A percentile compares a stretch with the other conserved stretches of the same genome.
phyloP scores from a whole-genome alignment of 2,113 vertebrate species.

The Clinocottus analis region DNA sequence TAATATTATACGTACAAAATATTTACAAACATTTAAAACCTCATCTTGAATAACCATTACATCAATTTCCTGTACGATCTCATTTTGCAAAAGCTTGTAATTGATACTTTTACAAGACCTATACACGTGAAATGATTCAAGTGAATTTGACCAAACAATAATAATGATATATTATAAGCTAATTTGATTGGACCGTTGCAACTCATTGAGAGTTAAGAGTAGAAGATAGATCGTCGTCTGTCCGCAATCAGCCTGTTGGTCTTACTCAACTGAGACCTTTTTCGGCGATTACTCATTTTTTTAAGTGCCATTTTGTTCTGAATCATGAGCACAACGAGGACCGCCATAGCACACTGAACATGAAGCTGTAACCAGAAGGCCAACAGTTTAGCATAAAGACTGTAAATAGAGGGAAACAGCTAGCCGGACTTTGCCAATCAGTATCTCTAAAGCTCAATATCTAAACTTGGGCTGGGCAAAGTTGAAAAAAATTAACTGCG shows the following conservation, averaged over 20 bases:
- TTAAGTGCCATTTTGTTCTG: too few relatives aligned
- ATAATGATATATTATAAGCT: background rate
- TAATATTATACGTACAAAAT: background rate
- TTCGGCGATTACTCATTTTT: too few relatives aligned
- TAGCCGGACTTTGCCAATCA: background rate
- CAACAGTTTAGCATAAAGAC: background rate
- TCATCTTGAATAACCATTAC: background rate
- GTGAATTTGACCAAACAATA: background rate
- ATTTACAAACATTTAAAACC: background rate
- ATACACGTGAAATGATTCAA: background rate
- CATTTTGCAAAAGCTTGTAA: background rate
- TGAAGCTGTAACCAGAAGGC: background rate
- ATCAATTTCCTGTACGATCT: background rate
- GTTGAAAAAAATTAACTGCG: too few relatives aligned
- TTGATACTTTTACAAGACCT: background rate
- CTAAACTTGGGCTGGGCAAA: too few relatives aligned
- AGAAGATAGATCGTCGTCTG: background rate
- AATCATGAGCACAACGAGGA: too few relatives aligned
- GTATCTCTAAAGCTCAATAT: background rate
- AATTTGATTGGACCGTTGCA: background rate
- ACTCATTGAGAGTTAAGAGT: background rate
- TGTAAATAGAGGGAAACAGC: background rate
- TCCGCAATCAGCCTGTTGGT: too few relatives aligned
- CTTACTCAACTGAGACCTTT: too few relatives aligned
- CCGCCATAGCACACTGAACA: too few relatives aligned